Percentiles rank a stretch among this genome's conserved stretches.
These are phyloP conservation scores for Leucosticte australis DNA, from an alignment of 2,113 vertebrate species.

Conservation along the genomic window DNA sequence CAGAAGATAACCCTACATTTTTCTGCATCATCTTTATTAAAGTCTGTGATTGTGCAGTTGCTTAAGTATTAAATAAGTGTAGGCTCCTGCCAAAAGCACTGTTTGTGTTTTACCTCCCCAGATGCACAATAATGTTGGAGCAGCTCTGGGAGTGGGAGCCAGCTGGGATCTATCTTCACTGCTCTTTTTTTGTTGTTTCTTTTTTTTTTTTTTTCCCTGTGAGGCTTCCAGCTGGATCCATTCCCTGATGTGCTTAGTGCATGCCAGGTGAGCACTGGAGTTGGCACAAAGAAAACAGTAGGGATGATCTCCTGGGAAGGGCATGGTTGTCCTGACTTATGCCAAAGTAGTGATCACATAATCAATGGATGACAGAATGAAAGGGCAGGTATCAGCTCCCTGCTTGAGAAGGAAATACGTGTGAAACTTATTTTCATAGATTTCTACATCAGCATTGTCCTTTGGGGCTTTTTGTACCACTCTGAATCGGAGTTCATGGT, in stretches of 20 bases:
- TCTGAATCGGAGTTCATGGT: not conserved
- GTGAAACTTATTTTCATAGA: not conserved
- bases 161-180: not conserved
- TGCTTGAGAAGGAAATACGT: not conserved
- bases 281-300: not conserved
- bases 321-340: not conserved
- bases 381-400: not conserved
- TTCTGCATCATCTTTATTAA: not conserved
- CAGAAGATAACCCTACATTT: not conserved
- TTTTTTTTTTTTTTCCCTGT: accelerated
- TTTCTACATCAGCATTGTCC: not conserved
- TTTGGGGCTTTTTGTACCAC: not conserved
- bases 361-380: not conserved
- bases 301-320: not conserved
- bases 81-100: not conserved
- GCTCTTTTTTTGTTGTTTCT: not conserved
- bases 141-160: not conserved
- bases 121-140: not conserved
- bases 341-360: not conserved
- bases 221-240: not conserved
- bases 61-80: not conserved
- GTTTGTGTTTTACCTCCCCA: not conserved
- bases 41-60: not conserved
- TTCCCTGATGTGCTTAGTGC: not conserved
- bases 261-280: not conserved